A percentile compares a stretch with the other conserved stretches of the same genome.
phyloP scores from a whole-genome alignment of 2,888 invertebrate species.

The Phanerotoma sp. region DNA sequence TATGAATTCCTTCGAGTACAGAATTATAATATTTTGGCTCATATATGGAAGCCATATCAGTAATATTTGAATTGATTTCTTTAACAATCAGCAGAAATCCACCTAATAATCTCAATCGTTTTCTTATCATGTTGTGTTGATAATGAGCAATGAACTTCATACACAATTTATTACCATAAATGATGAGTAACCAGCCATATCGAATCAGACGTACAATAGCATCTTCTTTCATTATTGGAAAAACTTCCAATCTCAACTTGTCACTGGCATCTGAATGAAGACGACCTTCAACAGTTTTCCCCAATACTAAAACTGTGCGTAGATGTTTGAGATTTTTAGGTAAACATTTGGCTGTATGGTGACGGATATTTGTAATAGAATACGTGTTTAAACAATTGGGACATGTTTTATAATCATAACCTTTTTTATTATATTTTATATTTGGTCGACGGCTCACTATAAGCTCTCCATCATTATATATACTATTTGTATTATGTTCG shows the following conservation, averaged over 20 bases:
- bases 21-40: slow-evolving; percentile 16
- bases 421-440: background rate
- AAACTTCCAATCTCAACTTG: slow-evolving; percentile 5
- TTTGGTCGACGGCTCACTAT: background rate
- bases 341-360: background rate
- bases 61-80: slow-evolving; percentile 8
- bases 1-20: slow-evolving; percentile 9
- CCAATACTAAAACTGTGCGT: background rate
- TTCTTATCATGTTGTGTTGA: slow-evolving; percentile 28
- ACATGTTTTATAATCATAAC: background rate
- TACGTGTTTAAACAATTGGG: background rate
- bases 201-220: slow-evolving; percentile 25
- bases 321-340: too few relatives aligned
- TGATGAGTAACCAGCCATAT: slow-evolving; percentile 31
- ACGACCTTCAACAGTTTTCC: background rate
- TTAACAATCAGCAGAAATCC: slow-evolving; percentile 18
- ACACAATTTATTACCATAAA: slow-evolving; percentile 31
- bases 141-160: slow-evolving; percentile 21
- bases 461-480: background rate
- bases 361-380: background rate
- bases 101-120: slow-evolving; percentile 23
- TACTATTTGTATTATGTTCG: background rate
- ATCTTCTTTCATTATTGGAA: slow-evolving; percentile 32
- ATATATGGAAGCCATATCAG: slow-evolving; percentile 22
- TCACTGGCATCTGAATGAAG: background rate